Percentiles rank a stretch among this genome's conserved stretches.
Conservation (phyloP, 2,113 vertebrate genomes). For the Meriones unguiculatus region DNA sequence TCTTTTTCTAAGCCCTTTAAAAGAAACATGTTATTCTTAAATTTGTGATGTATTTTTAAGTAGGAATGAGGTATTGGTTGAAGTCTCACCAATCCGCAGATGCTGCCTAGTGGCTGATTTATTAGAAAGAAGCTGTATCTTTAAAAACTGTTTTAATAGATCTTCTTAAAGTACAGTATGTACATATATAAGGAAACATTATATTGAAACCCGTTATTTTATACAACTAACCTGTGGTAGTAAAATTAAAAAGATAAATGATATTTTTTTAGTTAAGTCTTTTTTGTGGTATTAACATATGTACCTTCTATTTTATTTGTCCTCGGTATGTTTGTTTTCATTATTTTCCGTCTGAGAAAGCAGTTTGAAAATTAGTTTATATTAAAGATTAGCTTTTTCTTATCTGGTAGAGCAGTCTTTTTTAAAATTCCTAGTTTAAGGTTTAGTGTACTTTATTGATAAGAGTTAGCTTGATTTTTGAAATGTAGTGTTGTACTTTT, state of each 20-base stretch:
- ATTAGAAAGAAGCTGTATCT: not conserved
- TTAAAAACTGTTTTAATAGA: not conserved
- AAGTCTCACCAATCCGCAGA: not conserved
- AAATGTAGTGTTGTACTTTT: not conserved
- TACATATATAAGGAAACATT: not conserved
- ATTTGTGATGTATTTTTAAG: not conserved
- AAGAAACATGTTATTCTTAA: not conserved
- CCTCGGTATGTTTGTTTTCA: not conserved
- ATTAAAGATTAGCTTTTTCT: not conserved
- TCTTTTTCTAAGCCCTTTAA: not conserved
- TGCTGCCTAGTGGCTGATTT: not conserved
- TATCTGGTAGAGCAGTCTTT: not conserved
- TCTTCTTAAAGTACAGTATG: not conserved
- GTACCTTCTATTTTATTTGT: not conserved
- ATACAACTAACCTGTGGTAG: not conserved
- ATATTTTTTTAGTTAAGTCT: not conserved
- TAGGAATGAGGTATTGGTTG: not conserved
- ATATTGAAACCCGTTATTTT: not conserved
- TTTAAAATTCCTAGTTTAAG: not conserved
- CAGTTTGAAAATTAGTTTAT: not conserved
- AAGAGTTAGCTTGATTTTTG: not conserved
- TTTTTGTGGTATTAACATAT: not conserved
- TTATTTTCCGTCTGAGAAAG: not conserved
- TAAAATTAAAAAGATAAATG: not conserved
- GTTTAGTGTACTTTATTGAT: not conserved